Evolutionary conservation across 2,888 invertebrate genomes (phyloP).

Genomic region (Lottia scabra): DNA sequence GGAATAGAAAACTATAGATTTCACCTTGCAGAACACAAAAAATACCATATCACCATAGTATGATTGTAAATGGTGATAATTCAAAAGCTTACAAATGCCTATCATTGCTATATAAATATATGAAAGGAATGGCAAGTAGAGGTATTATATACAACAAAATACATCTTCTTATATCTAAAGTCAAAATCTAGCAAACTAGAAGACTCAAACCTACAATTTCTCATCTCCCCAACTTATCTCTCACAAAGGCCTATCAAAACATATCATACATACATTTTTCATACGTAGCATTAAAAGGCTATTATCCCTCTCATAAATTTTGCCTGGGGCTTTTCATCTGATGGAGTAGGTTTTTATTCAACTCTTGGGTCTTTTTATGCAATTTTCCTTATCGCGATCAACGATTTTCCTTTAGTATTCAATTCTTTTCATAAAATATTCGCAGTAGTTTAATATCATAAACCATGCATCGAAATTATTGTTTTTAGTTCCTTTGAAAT

Average conservation of each 20-base stretch:
- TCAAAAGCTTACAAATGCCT: too few species aligned
- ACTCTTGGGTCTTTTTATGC: not conserved
- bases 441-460: too few species aligned
- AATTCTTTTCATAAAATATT: too few species aligned
- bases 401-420: not conserved
- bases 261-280: conserved; percentile 1
- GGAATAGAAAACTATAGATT: too few species aligned
- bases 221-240: not conserved
- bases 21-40: too few species aligned
- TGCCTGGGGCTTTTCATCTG: not conserved
- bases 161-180: not conserved
- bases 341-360: not conserved
- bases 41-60: too few species aligned
- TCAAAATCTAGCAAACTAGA: not conserved
- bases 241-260: not conserved
- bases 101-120: too few species aligned
- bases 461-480: too few species aligned
- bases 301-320: not conserved
- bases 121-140: too few species aligned
- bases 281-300: not conserved
- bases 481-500: not conserved
- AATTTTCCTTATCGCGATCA: not conserved
- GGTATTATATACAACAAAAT: too few species aligned
- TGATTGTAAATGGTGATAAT: too few species aligned
- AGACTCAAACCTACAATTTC: not conserved